Base-by-base conservation (phyloP, 2,888 invertebrate species). In the Drosophila putrida region DNA sequence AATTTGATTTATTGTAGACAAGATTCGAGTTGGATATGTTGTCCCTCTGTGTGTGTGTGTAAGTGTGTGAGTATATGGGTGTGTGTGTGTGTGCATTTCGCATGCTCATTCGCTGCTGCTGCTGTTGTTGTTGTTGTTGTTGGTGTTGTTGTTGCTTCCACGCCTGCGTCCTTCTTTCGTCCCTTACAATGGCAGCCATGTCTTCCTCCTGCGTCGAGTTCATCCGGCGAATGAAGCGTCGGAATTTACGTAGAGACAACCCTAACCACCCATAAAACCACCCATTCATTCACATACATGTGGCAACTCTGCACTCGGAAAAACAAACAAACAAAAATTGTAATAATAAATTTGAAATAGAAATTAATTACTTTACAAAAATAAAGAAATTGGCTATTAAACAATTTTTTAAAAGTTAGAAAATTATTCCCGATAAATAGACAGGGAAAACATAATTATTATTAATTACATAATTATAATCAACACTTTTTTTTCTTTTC, bases 1-100 rank as follows among this genome's bases (percentile, higher is more conserved):
- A 92, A 92, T 92, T 92, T 92, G 92, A 92, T 92, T 92, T 92
- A 92, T 92, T 92, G 91, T 90, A 90, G 92, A 92, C 92, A 92
- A 91, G 91, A 92, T 91, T 91, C 90, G 89, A 91, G 91, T 82
- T 90, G 91, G 90, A 90, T 90, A 80, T 90, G 80, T 77, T 75
- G 70, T 49, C 54, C 70, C 71, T 49, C 62, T 55, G 47, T 59
- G 50, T 53, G 46, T 46, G 27, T 60, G 15, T 51, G 35, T 66
- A 33, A 54, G 73, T 75, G 70, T 83, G 75, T 51, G 54, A 62
- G 50, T 54, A 47, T 41, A 20, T 57, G 25, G 49, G 36, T 67
- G 43, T 57, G 71, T 75, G 68, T 80, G 75, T 84, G 59, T 78
- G 81, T 82, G 71, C 58, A 63, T 67, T 73, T 74, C 74, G 75